phyloP scores from a whole-genome alignment of 2,888 invertebrate genomes.

The Seladonia tumulorum region DNA sequence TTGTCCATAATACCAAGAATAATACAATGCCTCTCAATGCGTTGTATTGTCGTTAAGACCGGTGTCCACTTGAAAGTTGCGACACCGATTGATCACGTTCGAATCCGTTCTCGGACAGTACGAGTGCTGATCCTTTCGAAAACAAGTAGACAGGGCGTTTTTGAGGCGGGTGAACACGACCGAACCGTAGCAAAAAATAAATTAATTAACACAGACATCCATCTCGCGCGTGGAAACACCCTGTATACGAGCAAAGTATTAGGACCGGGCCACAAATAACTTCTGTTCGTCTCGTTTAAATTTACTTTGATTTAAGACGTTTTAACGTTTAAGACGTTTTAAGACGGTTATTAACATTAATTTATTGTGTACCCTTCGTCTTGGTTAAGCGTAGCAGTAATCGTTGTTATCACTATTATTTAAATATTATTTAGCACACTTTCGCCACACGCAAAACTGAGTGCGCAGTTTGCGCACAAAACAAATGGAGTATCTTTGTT shows the following conservation, averaged over 20 bases:
- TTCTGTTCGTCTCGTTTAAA: conserved; percentile 17
- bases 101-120: not conserved
- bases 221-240: conserved; percentile 4
- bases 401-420: conserved; percentile 1
- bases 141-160: not conserved
- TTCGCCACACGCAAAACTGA: not conserved
- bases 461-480: not conserved
- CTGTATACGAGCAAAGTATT: conserved; percentile 13
- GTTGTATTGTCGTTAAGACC: conserved; percentile 8
- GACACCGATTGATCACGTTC: not conserved
- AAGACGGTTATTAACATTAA: conserved; percentile 16
- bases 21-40: conserved; percentile 18
- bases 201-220: not conserved
- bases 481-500: not conserved
- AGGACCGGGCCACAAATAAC: conserved; percentile 8
- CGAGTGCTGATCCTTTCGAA: not conserved
- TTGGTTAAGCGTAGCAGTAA: not conserved
- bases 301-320: conserved; percentile 6
- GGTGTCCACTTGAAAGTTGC: not conserved
- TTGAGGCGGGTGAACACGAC: not conserved
- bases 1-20: conserved; percentile 34
- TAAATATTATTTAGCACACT: conserved; percentile 9
- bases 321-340: conserved; percentile 5
- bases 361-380: conserved; percentile 3
- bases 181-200: not conserved